Evolutionary conservation across 2,797 vertebrate species (phyloP).

Genomic region (Prunella strophiata): DNA sequence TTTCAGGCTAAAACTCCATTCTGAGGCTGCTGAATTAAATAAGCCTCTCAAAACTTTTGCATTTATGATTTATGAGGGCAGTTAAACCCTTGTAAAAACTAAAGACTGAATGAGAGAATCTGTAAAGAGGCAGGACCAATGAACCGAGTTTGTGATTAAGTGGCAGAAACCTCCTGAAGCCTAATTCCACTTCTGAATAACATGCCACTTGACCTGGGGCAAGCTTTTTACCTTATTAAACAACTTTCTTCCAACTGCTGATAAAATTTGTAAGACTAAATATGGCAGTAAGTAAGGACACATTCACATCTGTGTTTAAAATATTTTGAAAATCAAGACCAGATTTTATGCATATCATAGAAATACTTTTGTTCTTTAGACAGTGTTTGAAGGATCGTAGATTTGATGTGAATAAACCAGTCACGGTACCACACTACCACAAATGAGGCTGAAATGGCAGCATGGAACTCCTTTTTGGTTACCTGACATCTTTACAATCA

Average conservation of each 20-base stretch:
- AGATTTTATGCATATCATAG: not conserved
- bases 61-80: constrained; percentile 11
- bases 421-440: not conserved
- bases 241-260: constrained; percentile 8
- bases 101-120: not conserved
- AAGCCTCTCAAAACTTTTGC: not conserved
- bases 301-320: not conserved
- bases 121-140: not conserved
- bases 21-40: not conserved
- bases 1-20: not conserved
- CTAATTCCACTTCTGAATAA: not conserved
- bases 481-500: not conserved
- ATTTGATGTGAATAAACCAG: not conserved
- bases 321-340: not conserved
- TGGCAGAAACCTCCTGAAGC: constrained; percentile 22
- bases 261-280: not conserved
- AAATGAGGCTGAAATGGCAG: not conserved
- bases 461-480: not conserved
- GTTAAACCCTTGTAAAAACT: constrained; percentile 1
- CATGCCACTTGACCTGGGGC: not conserved
- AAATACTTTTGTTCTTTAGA: not conserved
- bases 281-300: not conserved
- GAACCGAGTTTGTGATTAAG: not conserved
- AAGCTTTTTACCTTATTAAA: constrained; percentile 1
- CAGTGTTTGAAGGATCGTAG: not conserved